These are phyloP conservation scores for Clepsis dumicolana DNA, from an alignment of 2,888 invertebrate species.

Conservation along the genomic window DNA sequence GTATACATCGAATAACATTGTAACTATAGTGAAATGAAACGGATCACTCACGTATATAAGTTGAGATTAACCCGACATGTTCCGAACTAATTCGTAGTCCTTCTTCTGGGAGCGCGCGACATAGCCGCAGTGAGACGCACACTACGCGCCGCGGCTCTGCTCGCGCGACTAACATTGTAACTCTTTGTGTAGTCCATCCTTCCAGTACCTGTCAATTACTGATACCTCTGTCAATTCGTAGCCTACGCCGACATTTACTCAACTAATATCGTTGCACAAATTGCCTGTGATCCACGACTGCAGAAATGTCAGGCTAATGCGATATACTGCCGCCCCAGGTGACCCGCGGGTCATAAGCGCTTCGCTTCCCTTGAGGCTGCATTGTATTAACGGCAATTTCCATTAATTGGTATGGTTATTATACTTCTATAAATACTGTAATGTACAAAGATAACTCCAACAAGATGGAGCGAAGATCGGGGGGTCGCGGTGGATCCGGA, in stretches of 20 bases:
- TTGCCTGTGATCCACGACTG: slow-evolving; percentile 29
- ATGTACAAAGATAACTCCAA: no score
- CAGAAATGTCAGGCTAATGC: slow-evolving; percentile 32
- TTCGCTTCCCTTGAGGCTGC: neutral
- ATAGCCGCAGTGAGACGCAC: no score
- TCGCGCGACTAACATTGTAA: neutral
- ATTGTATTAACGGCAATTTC: neutral
- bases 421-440: neutral
- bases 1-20: no score
- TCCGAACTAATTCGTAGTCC: no score
- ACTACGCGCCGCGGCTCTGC: no score
- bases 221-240: neutral
- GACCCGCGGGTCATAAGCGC: neutral
- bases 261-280: slow-evolving; percentile 29
- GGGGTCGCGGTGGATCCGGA: no score
- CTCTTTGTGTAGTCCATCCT: neutral
- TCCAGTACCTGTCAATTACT: slow-evolving; percentile 11
- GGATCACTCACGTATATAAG: no score
- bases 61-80: no score
- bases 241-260: slow-evolving; percentile 7
- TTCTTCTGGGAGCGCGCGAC: no score
- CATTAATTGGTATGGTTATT: neutral
- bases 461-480: no score
- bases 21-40: no score
- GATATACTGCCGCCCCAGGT: slow-evolving; percentile 28